Conservation (phyloP, 2,797 vertebrate genomes). For the Myoxocephalus aenaeus region DNA sequence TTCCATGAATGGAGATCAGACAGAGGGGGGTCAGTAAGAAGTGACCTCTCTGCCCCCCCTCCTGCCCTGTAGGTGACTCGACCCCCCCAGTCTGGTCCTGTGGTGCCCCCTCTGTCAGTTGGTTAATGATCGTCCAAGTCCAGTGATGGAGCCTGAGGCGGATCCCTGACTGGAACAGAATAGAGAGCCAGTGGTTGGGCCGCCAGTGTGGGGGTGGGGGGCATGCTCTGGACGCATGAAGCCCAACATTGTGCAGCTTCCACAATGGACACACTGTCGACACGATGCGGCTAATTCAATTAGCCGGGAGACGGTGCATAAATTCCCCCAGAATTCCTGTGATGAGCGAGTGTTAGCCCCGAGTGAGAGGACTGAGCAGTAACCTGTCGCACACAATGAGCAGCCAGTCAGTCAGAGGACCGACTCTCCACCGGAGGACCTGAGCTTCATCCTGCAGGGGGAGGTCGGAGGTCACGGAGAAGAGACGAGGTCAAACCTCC, state of each 20-base stretch:
- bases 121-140: slow-evolving; percentile 93
- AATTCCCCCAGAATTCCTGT: slow-evolving; percentile 99
- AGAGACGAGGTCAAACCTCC: background rate
- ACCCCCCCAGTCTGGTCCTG: slow-evolving; percentile 72
- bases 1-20: background rate
- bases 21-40: background rate
- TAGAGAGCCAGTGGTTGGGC: slow-evolving; percentile 86
- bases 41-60: background rate
- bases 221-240: slow-evolving; percentile 91
- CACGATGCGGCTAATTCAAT: slow-evolving; percentile 98
- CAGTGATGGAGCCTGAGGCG: slow-evolving; percentile 58
- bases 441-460: slow-evolving; percentile 34
- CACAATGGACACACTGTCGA: slow-evolving; percentile 97
- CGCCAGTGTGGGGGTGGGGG: slow-evolving; percentile 83
- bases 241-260: slow-evolving; percentile 94
- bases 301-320: slow-evolving; percentile 96
- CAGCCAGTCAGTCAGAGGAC: slow-evolving; percentile 40
- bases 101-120: slow-evolving; percentile 86
- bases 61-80: slow-evolving; percentile 14
- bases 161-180: slow-evolving; percentile 59
- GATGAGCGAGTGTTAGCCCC: slow-evolving; percentile 93
- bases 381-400: slow-evolving; percentile 63
- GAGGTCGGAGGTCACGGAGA: slow-evolving; percentile 38
- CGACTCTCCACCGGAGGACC: slow-evolving; percentile 15
- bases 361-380: slow-evolving; percentile 83